Evolutionary conservation across 2,113 vertebrate genomes (phyloP).

Genomic region (Macrotus californicus): DNA sequence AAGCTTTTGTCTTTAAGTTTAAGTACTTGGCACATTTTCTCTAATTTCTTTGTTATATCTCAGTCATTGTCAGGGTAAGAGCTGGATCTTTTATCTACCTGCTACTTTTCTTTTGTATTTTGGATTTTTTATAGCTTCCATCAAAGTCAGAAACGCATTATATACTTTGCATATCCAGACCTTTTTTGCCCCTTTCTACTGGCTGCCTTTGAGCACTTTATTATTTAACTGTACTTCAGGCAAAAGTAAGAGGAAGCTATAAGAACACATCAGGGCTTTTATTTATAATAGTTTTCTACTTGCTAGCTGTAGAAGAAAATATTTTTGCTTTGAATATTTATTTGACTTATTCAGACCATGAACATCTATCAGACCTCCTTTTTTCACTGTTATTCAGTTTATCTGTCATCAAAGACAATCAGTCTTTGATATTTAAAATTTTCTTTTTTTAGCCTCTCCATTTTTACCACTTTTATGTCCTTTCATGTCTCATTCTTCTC

Average conservation of each 20-base stretch:
- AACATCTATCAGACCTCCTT: not conserved
- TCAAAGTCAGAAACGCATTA: constrained; percentile 46
- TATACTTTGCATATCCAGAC: constrained; percentile 27
- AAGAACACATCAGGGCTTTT: not conserved
- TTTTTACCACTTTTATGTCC: constrained; percentile 22
- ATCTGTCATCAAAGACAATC: not conserved
- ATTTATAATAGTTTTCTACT: not conserved
- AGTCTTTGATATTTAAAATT: constrained; percentile 29
- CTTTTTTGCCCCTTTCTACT: not conserved
- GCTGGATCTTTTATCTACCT: constrained; percentile 35
- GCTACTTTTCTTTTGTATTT: constrained; percentile 36
- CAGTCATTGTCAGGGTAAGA: constrained; percentile 51
- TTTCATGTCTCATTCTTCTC: not conserved
- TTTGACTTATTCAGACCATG: constrained; percentile 29
- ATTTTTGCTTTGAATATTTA: not conserved
- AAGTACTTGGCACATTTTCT: constrained; percentile 43
- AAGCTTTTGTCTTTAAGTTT: constrained; percentile 53
- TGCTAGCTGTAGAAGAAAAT: not conserved
- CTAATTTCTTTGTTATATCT: constrained; percentile 45
- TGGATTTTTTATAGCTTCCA: constrained; percentile 61
- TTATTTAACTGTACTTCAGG: constrained; percentile 33
- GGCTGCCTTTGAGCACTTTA: not conserved
- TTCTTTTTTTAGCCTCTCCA: not conserved
- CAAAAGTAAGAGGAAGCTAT: not conserved
- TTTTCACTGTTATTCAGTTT: constrained; percentile 13